Conservation (phyloP, 1,140 invertebrate genomes). For the Trichonephila clavata region DNA sequence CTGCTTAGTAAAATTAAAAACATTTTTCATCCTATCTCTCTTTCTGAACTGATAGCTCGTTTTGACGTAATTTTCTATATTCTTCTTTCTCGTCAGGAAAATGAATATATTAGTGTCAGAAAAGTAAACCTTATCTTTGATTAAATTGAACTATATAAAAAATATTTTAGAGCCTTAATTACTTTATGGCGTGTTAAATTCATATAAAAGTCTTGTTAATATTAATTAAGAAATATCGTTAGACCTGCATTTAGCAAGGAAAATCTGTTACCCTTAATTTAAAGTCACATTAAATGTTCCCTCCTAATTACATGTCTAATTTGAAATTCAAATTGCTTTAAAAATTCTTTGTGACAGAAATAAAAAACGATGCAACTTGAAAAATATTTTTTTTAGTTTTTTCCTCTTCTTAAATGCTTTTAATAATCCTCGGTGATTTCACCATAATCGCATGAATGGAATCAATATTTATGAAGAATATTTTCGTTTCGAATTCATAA, state of each 20-base stretch:
- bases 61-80: constrained; percentile 62
- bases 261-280: constrained; percentile 72
- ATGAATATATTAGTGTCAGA: constrained; percentile 73
- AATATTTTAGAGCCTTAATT: constrained; percentile 52
- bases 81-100: constrained; percentile 51
- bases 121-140: constrained; percentile 67
- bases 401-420: neutral
- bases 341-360: constrained; percentile 58
- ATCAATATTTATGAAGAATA: neutral
- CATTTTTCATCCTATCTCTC: constrained; percentile 55
- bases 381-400: neutral
- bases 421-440: neutral
- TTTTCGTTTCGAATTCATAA: neutral
- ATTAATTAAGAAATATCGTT: constrained; percentile 66
- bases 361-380: constrained; percentile 23
- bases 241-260: constrained; percentile 47
- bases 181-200: constrained; percentile 74
- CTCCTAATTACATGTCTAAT: constrained; percentile 71
- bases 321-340: constrained; percentile 71
- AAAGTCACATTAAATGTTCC: constrained; percentile 71
- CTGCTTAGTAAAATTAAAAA: constrained; percentile 39
- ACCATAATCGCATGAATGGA: neutral
- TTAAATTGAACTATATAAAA: constrained; percentile 46
- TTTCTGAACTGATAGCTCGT: constrained; percentile 37
- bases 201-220: constrained; percentile 66